Conservation (phyloP, 2,888 invertebrate genomes). For the Eristalis tenax region DNA sequence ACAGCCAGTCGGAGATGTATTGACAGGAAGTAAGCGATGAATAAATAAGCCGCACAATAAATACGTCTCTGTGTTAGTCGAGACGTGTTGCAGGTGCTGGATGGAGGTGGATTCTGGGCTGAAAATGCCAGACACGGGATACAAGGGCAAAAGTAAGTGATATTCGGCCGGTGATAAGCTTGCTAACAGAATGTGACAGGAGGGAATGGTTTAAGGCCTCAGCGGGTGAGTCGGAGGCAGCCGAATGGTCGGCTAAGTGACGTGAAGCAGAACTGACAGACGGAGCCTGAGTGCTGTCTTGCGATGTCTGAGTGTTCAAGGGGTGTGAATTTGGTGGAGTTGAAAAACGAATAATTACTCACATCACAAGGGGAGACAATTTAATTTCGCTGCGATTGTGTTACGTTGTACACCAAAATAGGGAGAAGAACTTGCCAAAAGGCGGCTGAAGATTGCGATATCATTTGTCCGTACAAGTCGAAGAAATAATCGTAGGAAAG, state of each 20-base stretch:
- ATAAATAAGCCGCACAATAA: conserved; percentile 6
- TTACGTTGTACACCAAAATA: no score
- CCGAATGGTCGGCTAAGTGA: background rate
- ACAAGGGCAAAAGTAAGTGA: background rate
- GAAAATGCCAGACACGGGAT: background rate
- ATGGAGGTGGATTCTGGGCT: background rate
- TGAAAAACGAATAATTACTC: no score
- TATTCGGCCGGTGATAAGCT: background rate
- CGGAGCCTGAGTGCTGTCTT: background rate
- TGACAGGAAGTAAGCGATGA: conserved; percentile 10
- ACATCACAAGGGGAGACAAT: no score
- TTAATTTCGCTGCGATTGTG: no score
- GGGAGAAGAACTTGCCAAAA: no score
- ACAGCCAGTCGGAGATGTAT: background rate
- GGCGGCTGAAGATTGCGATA: no score
- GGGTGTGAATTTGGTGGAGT: background rate
- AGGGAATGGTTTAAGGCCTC: background rate
- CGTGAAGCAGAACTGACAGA: background rate
- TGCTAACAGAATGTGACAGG: background rate
- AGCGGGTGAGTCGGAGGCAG: background rate
- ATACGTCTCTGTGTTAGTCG: background rate
- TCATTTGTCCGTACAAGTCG: no score
- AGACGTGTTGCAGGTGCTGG: background rate
- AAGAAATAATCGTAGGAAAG: no score
- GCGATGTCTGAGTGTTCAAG: no score